A percentile compares a stretch with the other conserved stretches of the same genome.
phyloP scores from a whole-genome alignment of 2,888 invertebrate genomes.

The Iselma pallidipennis region DNA sequence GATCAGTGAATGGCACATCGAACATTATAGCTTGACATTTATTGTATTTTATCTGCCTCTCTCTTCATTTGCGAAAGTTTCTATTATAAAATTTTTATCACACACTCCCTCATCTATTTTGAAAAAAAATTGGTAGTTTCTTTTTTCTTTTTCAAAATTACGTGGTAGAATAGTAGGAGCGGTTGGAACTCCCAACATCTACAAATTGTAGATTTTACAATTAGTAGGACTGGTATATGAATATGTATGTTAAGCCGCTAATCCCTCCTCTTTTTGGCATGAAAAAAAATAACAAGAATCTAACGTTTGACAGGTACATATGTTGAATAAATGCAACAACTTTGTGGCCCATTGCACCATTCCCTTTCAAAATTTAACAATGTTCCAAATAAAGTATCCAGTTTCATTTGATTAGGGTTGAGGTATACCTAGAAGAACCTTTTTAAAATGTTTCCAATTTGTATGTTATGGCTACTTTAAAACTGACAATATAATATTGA shows the following conservation, averaged over 20 bases:
- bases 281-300: no score
- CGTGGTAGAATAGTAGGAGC: not conserved
- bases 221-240: no score
- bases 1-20: slow-evolving; percentile 34
- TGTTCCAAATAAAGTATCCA: no score
- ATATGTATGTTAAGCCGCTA: no score
- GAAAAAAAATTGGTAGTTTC: not conserved
- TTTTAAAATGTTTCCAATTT: not conserved
- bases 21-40: slow-evolving; percentile 5
- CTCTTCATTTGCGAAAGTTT: not conserved
- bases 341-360: no score
- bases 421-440: no score
- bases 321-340: no score
- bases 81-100: not conserved
- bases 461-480: not conserved
- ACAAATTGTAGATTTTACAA: no score
- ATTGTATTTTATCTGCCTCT: not conserved
- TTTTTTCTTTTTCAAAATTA: not conserved
- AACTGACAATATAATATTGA: not conserved
- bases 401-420: no score
- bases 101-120: not conserved
- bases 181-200: not conserved
- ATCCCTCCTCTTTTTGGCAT: no score
- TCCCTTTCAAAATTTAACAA: no score
- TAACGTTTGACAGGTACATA: no score